Percentiles rank a stretch among this genome's conserved stretches.
Evolutionary conservation across 2,888 invertebrate genomes (phyloP).

Genomic region (Athetis lepigone): DNA sequence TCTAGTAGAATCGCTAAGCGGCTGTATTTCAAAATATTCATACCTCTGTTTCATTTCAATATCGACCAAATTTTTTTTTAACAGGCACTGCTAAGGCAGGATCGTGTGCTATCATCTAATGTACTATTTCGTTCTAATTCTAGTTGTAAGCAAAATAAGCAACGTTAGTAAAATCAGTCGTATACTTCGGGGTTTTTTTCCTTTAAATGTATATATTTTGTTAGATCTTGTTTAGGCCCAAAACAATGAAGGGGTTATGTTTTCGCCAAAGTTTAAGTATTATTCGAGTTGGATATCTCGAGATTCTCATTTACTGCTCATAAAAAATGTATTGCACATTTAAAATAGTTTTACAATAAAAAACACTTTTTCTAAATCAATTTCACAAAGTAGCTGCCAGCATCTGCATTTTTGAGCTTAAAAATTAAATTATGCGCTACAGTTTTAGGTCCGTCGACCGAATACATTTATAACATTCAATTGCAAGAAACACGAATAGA

Average conservation of each 20-base stretch:
- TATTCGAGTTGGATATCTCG: background rate
- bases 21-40: background rate
- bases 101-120: slow-evolving; percentile 25
- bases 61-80: slow-evolving; percentile 9
- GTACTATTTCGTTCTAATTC: slow-evolving; percentile 10
- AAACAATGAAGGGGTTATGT: too few relatives aligned
- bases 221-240: background rate
- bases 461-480: slow-evolving; percentile 30
- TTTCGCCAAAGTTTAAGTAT: background rate
- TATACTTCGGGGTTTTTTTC: slow-evolving; percentile 24
- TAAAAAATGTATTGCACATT: background rate
- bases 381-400: slow-evolving; percentile 5
- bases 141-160: slow-evolving; percentile 18
- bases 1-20: background rate
- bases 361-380: background rate
- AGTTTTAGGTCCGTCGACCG: slow-evolving; percentile 40
- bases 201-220: background rate
- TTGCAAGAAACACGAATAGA: slow-evolving; percentile 11
- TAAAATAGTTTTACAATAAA: background rate
- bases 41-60: slow-evolving; percentile 19
- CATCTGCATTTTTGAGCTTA: slow-evolving; percentile 28
- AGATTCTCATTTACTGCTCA: slow-evolving; percentile 17
- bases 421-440: slow-evolving; percentile 41
- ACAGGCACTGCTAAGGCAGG: slow-evolving; percentile 59
- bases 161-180: slow-evolving; percentile 36